A percentile compares a stretch with the other conserved stretches of the same genome.
phyloP scores from a whole-genome alignment of 2,797 vertebrate genomes.

The Propithecus perrieri region DNA sequence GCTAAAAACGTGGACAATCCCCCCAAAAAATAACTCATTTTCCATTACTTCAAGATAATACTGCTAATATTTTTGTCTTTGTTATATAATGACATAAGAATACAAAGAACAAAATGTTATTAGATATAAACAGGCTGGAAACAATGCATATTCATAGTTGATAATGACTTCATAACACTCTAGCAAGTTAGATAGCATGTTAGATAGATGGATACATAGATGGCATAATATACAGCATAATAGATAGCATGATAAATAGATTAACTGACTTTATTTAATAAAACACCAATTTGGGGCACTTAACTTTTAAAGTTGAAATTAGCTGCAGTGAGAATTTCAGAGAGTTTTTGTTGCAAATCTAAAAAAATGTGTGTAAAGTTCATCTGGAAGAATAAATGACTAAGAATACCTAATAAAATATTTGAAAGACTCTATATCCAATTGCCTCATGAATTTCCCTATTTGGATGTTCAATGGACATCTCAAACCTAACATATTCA shows the following conservation, averaged over 20 bases:
- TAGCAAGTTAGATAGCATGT: neutral
- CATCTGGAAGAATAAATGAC: neutral
- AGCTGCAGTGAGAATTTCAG: neutral
- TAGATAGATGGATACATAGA: neutral
- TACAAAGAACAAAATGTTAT: neutral
- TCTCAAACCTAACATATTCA: neutral
- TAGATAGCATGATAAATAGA: neutral
- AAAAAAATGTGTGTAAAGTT: neutral
- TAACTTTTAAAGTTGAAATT: neutral
- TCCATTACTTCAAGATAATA: neutral
- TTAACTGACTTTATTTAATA: neutral
- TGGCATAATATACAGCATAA: too few species aligned
- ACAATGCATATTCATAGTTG: neutral
- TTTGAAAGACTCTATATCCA: neutral
- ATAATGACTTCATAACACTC: neutral
- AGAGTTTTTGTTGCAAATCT: neutral
- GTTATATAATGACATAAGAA: neutral
- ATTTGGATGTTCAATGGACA: neutral
- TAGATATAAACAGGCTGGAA: neutral
- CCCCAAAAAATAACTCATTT: neutral
- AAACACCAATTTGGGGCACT: neutral
- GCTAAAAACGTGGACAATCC: neutral
- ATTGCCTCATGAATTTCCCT: neutral
- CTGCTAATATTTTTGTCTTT: neutral
- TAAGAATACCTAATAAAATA: slow-evolving; percentile 7